Base-by-base conservation (phyloP, 2,888 invertebrate species). In the Scelioninae gen. 1 region DNA sequence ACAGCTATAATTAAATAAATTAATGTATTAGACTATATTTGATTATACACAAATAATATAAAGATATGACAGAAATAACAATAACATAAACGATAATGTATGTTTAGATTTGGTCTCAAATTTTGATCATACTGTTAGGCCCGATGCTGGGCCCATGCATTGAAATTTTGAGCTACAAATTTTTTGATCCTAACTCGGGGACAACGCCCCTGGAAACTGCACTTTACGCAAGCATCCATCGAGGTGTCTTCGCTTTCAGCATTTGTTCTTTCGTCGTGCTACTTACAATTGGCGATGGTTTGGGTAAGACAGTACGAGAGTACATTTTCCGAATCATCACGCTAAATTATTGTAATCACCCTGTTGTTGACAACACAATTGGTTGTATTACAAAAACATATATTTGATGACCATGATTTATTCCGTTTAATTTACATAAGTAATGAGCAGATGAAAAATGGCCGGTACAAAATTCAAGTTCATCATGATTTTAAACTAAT, bases 231-330 rank as follows among this genome's bases (percentile, higher is more conserved):
- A 84, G 87, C 75, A 68, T 89, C 1, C 88, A 88, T 65, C 84
- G 88, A 31, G 85, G 81, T 15, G 74, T 80, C 8, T 90, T 88
- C 65, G 87, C 88, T 5, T 45, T 87, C 0, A 84, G 88, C n/a
- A 74, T 84, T 11, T 87, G 88, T 56, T 85, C 86, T 3, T 56
- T 86, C 15, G 56, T 87, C 6, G 45, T 88, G 31, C 76, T 90
- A 2, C 53, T 90, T 13, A 87, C 89, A 2, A 76, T 90, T 38
- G 89, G 90, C 45, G 86, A 88, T 72, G 90, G 89, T 32, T 85
- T 90, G 74, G 87, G 90, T 90, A 84, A 85, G 81, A 55, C 72
- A 72, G 53, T 45, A 10, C 34, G 55, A 51, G 13, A 40, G 23
- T 56, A 15, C 62, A 5, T 13, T 69, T 13, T 7, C n/a, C 8